Conservation (phyloP, 2,797 vertebrate genomes). For the Gallinago stenura region DNA sequence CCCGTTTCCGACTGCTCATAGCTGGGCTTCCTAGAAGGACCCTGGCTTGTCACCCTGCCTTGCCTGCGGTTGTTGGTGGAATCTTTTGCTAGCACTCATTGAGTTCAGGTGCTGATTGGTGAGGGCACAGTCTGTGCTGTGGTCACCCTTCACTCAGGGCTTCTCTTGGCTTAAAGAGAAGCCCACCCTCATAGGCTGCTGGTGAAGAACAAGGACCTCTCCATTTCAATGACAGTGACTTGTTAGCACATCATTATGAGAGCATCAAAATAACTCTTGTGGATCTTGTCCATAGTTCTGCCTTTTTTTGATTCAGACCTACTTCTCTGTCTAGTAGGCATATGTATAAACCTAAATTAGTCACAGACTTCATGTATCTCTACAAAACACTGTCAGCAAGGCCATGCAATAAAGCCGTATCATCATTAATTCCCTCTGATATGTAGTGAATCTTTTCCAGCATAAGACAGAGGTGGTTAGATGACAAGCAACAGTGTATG, state of each 20-base stretch:
- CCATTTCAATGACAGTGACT: fast-evolving
- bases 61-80: not conserved
- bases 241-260: not conserved
- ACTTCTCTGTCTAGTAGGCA: not conserved
- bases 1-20: not conserved
- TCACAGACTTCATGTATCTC: not conserved
- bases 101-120: not conserved
- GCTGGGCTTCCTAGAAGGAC: not conserved
- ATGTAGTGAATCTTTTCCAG: not conserved
- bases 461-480: not conserved
- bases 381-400: not conserved
- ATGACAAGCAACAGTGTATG: not conserved
- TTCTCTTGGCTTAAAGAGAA: not conserved
- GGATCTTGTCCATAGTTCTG: not conserved
- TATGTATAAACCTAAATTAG: not conserved
- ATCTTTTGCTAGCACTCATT: not conserved
- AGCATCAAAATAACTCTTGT: not conserved
- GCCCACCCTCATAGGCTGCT: not conserved
- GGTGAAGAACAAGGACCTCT: not conserved
- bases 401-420: not conserved
- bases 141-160: not conserved
- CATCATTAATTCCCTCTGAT: not conserved
- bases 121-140: not conserved
- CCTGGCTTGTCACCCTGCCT: not conserved
- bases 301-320: not conserved